These are phyloP conservation scores for Amia ocellicauda DNA, from an alignment of 2,113 vertebrate genomes.

Conservation along the genomic window DNA sequence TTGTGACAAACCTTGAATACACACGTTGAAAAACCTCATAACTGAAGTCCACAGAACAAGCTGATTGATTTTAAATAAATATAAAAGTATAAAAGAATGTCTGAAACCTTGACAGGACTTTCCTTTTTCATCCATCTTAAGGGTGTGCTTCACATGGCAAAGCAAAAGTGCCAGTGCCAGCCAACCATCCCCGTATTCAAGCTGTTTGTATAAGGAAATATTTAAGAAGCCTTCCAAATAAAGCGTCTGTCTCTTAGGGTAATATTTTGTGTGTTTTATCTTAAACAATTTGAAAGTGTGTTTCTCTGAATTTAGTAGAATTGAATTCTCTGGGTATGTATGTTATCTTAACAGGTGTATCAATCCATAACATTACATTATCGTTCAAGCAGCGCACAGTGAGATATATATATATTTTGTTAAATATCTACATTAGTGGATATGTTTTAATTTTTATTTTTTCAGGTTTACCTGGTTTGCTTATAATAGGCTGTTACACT, in stretches of 20 bases:
- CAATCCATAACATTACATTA: too few species aligned
- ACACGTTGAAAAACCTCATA: constrained; percentile 37
- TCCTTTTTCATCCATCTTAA: constrained; percentile 10
- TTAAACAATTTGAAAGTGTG: neutral
- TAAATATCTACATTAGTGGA: too few species aligned
- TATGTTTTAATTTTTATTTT: too few species aligned
- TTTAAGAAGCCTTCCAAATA: constrained; percentile 17
- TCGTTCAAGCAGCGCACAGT: too few species aligned
- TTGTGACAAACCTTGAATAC: constrained; percentile 42
- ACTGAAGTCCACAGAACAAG: constrained; percentile 37
- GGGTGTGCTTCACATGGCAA: constrained; percentile 6
- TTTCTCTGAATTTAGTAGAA: neutral
- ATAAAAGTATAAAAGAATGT: constrained; percentile 33
- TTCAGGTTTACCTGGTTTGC: too few species aligned
- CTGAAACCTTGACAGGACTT: constrained; percentile 2
- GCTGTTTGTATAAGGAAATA: constrained; percentile 18
- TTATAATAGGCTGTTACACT: too few species aligned
- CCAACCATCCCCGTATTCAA: constrained; percentile 17
- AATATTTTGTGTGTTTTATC: constrained; percentile 1
- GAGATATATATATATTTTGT: too few species aligned
- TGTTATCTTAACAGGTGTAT: too few species aligned
- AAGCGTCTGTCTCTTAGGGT: constrained; percentile 9
- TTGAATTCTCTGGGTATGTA: neutral
- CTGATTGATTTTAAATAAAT: constrained; percentile 44
- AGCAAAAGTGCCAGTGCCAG: constrained; percentile 13